Evolutionary conservation across 2,113 vertebrate genomes (phyloP).

Genomic region (Ochotona princeps): DNA sequence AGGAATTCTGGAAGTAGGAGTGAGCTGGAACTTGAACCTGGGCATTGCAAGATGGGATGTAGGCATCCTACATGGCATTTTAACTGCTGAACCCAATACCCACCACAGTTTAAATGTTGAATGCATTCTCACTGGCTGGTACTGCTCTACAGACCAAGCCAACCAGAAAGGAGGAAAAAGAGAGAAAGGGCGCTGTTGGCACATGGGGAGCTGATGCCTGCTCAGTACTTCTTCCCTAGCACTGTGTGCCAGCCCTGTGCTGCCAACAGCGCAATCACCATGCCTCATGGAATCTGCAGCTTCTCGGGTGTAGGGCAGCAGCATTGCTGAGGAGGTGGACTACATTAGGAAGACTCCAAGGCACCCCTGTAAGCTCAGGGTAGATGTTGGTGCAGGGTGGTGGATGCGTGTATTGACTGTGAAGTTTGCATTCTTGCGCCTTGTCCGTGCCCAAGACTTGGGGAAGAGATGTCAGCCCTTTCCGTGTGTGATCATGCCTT

Average conservation of each 20-base stretch:
- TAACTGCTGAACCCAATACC: too few relatives aligned
- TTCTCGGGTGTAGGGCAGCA: not conserved
- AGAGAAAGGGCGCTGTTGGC: not conserved
- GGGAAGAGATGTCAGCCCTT: not conserved
- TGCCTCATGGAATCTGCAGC: not conserved
- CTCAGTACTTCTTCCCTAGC: not conserved
- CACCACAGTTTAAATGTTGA: not conserved
- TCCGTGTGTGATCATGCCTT: not conserved
- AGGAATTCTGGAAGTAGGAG: too few relatives aligned
- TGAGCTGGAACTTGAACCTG: too few relatives aligned
- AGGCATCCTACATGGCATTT: too few relatives aligned
- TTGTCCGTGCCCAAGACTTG: too few relatives aligned
- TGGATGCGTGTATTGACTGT: too few relatives aligned
- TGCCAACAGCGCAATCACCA: not conserved
- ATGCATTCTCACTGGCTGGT: not conserved
- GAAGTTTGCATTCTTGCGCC: too few relatives aligned
- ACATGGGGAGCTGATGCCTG: not conserved
- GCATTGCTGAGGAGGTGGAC: not conserved
- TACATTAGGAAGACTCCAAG: not conserved
- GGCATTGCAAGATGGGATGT: too few relatives aligned
- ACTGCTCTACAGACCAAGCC: not conserved
- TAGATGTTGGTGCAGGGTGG: not conserved
- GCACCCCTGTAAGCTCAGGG: not conserved
- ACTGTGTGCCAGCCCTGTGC: not conserved
- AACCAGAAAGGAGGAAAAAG: conserved; percentile 2